These are phyloP conservation scores for Polyploca ridens DNA, from an alignment of 2,888 invertebrate species.

Conservation along the genomic window DNA sequence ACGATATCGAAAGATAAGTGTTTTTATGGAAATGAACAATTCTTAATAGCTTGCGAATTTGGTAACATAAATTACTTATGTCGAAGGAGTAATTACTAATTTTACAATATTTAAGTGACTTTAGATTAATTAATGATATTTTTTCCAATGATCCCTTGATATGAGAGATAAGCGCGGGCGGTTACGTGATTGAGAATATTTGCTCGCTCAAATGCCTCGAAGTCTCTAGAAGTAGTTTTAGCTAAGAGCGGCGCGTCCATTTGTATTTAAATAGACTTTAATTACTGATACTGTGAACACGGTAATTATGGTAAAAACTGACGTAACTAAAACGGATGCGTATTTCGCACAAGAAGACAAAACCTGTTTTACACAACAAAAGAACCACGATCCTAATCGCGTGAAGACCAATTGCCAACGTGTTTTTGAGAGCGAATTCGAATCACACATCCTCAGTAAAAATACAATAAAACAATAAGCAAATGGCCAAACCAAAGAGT, in stretches of 20 bases:
- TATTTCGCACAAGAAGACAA: background rate
- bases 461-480: background rate
- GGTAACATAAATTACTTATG: background rate
- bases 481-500: background rate
- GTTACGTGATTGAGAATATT: background rate
- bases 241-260: background rate
- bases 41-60: slow-evolving; percentile 1
- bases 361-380: background rate
- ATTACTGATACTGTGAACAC: background rate
- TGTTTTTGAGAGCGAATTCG: background rate
- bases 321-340: background rate
- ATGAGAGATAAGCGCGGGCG: background rate
- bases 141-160: background rate
- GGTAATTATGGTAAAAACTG: slow-evolving; percentile 3
- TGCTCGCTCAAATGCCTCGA: background rate
- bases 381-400: background rate
- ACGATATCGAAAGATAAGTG: slow-evolving; percentile 1
- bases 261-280: slow-evolving; percentile 1
- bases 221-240: background rate
- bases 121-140: background rate
- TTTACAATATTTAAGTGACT: background rate
- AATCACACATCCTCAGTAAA: background rate
- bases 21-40: slow-evolving; percentile 1
- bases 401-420: background rate
- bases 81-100: background rate